Evolutionary conservation across 2,888 invertebrate genomes (phyloP).

Genomic region (Drosophila bunnanda): DNA sequence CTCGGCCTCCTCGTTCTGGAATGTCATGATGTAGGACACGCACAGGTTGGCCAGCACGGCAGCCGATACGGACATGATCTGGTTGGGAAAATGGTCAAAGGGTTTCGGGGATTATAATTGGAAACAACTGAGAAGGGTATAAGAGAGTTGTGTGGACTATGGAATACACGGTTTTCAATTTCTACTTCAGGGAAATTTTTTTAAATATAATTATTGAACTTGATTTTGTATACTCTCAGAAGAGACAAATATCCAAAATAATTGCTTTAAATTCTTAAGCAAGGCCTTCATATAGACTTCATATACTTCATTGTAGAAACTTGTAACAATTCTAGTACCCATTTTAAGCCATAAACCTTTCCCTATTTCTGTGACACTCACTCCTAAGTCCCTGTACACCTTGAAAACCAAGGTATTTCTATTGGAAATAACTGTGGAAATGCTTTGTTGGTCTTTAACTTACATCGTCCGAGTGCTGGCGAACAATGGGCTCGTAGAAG

Average conservation of each 20-base stretch:
- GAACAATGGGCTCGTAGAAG: constrained; percentile 99
- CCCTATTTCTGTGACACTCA: no score
- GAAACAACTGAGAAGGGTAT: background rate
- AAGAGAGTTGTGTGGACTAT: background rate
- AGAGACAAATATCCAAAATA: accelerated
- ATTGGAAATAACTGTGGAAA: constrained; percentile 9
- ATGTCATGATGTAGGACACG: constrained; percentile 99
- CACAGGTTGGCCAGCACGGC: constrained; percentile 99
- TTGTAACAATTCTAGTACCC: no score
- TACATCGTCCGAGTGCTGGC: constrained; percentile 95
- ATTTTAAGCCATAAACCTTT: background rate
- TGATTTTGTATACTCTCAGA: background rate
- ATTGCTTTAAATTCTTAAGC: no score
- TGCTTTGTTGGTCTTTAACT: constrained; percentile 46
- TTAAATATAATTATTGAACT: background rate
- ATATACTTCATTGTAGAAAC: no score
- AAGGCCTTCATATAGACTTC: no score
- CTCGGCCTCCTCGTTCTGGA: constrained; percentile 99
- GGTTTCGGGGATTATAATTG: constrained; percentile 13
- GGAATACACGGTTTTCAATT: background rate
- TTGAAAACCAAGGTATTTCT: background rate
- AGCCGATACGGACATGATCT: constrained; percentile 97
- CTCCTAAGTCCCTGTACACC: background rate
- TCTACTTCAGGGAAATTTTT: background rate
- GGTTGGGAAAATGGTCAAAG: constrained; percentile 18